phyloP scores from a whole-genome alignment of 1,140 invertebrate species.

The Macrobrachium nipponense region DNA sequence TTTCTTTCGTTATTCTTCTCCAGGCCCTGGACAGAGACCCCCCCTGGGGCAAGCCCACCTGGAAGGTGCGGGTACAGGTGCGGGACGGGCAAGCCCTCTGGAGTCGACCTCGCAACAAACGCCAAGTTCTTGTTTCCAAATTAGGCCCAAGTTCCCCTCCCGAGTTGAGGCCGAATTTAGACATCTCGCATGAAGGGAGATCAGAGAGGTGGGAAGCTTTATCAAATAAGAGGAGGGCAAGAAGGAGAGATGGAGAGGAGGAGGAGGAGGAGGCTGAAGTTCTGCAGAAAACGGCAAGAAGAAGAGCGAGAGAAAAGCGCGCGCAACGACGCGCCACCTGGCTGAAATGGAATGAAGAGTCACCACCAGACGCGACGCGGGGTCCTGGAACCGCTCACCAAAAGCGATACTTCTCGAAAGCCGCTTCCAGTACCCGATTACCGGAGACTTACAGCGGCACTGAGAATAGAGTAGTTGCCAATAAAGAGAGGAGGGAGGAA shows the following conservation, averaged over 20 bases:
- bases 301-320: background rate
- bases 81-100: slow-evolving; percentile 29
- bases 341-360: too few relatives aligned
- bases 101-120: background rate
- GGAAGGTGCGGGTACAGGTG: slow-evolving; percentile 27
- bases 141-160: background rate
- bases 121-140: background rate
- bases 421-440: too few relatives aligned
- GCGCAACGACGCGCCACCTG: too few relatives aligned
- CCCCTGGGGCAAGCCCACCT: slow-evolving; percentile 7
- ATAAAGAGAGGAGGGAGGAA: background rate
- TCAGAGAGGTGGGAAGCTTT: background rate
- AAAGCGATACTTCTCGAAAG: too few relatives aligned
- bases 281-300: background rate
- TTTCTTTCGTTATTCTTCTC: background rate
- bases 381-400: too few relatives aligned
- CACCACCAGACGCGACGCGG: too few relatives aligned
- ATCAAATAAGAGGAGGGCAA: background rate
- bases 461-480: too few relatives aligned
- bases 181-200: background rate
- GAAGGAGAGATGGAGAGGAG: background rate
- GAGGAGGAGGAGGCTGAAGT: too few relatives aligned
- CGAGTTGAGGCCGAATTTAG: background rate
- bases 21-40: slow-evolving; percentile 33
- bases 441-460: too few relatives aligned